A percentile compares a stretch with the other conserved stretches of the same genome.
Evolutionary conservation across 2,797 vertebrate species (phyloP).

Genomic region (Calcarius lapponicus): DNA sequence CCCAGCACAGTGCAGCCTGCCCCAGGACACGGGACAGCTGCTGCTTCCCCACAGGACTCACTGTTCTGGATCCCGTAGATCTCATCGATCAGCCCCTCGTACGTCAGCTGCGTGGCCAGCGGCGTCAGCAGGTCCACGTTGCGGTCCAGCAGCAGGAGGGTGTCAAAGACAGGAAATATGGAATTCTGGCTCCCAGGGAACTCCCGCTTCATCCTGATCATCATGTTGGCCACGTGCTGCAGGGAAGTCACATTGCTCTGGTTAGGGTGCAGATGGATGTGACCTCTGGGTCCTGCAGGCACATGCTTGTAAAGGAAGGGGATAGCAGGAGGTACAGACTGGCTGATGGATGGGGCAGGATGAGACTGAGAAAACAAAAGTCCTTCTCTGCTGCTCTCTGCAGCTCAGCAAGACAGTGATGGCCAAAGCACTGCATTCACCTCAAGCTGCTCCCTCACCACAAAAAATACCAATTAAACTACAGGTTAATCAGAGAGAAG

Average conservation of each 20-base stretch:
- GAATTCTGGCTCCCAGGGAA: slow-evolving; percentile 94
- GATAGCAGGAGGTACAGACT: background rate
- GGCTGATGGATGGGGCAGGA: background rate
- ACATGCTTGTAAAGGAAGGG: fast-evolving
- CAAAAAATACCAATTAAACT: background rate
- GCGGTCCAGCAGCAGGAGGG: slow-evolving; percentile 91
- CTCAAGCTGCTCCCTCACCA: background rate
- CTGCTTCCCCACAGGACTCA: slow-evolving; percentile 54
- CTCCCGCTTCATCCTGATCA: slow-evolving; percentile 97
- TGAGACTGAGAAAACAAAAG: background rate
- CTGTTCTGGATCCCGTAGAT: slow-evolving; percentile 96
- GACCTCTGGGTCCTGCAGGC: background rate
- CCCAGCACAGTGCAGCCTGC: no score
- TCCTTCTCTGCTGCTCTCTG: background rate
- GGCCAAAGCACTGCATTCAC: background rate
- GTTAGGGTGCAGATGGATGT: background rate
- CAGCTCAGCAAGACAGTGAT: background rate
- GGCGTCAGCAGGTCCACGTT: slow-evolving; percentile 94
- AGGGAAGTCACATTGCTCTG: background rate
- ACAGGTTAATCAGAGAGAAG: background rate
- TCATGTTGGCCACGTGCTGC: slow-evolving; percentile 98
- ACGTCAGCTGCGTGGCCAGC: slow-evolving; percentile 93
- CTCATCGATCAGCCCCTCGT: slow-evolving; percentile 97
- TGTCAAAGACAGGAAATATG: slow-evolving; percentile 94
- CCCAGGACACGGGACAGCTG: background rate